phyloP scores from a whole-genome alignment of 2,113 vertebrate genomes.

The Pterocles orientalis region DNA sequence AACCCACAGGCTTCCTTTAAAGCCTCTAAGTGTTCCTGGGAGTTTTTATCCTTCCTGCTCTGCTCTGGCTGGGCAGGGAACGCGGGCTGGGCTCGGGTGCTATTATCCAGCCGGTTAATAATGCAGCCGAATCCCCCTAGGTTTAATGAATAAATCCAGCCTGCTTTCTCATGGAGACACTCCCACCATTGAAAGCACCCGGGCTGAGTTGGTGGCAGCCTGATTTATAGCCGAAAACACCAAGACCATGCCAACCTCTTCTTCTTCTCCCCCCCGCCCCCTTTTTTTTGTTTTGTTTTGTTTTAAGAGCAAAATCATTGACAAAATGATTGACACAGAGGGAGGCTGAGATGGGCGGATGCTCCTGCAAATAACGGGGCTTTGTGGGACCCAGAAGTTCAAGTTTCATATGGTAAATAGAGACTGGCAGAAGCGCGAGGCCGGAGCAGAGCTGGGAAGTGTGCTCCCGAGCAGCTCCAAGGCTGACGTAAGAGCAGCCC shows the following conservation, averaged over 20 bases:
- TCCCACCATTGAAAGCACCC: not conserved
- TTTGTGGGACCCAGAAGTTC: not conserved
- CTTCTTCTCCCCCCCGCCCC: not conserved
- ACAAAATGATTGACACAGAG: not conserved
- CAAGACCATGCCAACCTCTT: not conserved
- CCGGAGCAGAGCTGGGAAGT: not conserved
- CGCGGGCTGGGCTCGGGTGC: accelerated
- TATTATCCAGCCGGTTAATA: not conserved
- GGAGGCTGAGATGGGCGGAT: not conserved
- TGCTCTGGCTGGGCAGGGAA: accelerated
- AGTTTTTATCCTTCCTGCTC: not conserved
- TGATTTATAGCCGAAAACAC: not conserved
- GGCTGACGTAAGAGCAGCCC: conserved; percentile 32
- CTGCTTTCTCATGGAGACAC: conserved; percentile 6
- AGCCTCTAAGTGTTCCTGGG: not conserved
- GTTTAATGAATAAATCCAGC: not conserved
- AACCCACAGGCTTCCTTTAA: not conserved
- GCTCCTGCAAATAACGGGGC: not conserved
- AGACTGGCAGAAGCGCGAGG: not conserved
- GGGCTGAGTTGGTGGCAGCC: not conserved
- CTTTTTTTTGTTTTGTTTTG: too few species aligned
- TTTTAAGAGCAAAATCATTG: not conserved
- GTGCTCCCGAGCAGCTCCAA: not conserved
- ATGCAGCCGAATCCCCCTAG: not conserved
- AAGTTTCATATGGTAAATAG: not conserved